A percentile compares a stretch with the other conserved stretches of the same genome.
phyloP scores from a whole-genome alignment of 2,113 vertebrate species.

The Epinephelus moara region DNA sequence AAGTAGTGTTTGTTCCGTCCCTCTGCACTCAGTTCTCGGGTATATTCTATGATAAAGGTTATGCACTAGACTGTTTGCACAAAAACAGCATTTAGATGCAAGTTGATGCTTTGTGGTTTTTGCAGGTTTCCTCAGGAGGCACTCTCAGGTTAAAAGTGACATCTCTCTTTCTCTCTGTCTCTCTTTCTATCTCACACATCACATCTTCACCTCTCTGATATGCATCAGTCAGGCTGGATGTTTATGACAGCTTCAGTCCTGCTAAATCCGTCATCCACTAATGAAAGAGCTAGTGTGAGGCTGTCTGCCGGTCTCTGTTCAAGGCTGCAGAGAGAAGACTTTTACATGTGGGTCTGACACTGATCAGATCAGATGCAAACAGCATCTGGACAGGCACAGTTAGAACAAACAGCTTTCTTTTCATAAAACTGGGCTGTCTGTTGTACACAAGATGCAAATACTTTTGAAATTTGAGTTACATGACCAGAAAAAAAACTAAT shows the following conservation, averaged over 20 bases:
- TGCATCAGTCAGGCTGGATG: background rate
- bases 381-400: constrained; percentile 55
- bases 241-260: constrained; percentile 3
- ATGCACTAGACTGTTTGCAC: constrained; percentile 34
- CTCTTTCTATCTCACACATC: background rate
- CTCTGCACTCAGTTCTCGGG: background rate
- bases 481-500: no score
- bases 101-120: constrained; percentile 79
- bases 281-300: constrained; percentile 9
- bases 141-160: constrained; percentile 48
- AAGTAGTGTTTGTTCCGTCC: background rate
- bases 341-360: constrained; percentile 46
- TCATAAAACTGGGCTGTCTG: no score
- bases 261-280: constrained; percentile 14
- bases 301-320: constrained; percentile 46
- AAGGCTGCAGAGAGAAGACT: constrained; percentile 49
- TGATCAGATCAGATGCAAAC: constrained; percentile 25
- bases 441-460: no score
- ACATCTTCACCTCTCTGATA: constrained; percentile 10
- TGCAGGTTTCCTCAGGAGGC: constrained; percentile 81
- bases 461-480: no score
- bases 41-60: constrained; percentile 8
- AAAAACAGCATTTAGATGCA: constrained; percentile 71
- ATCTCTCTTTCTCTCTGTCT: background rate
- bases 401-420: background rate